Conservation (phyloP, 2,113 vertebrate genomes). For the Boulengerochromis microlepis region DNA sequence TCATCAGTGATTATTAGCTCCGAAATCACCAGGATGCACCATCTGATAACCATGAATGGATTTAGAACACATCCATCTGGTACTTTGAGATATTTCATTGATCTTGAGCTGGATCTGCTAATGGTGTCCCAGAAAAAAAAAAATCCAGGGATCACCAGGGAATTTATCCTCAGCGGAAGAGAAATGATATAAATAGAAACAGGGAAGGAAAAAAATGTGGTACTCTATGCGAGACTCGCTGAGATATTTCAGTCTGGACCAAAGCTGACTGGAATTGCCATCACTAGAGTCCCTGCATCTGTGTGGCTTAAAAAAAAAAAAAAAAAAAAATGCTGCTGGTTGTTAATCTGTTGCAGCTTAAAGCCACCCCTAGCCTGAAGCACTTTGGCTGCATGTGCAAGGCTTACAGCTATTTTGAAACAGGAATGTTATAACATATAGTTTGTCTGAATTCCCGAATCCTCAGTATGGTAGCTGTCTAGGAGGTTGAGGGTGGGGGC, state of each 20-base stretch:
- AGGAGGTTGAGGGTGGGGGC: not conserved
- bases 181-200: not conserved
- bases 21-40: not conserved
- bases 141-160: not conserved
- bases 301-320: not conserved
- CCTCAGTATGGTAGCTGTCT: not conserved
- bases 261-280: not conserved
- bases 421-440: not conserved
- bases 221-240: not conserved
- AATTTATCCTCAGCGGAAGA: not conserved
- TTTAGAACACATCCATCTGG: not conserved
- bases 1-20: not conserved
- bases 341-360: not conserved
- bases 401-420: not conserved
- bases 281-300: not conserved
- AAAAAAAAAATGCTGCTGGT: not conserved
- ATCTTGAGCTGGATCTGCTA: not conserved
- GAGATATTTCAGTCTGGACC: not conserved
- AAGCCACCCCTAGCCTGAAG: not conserved
- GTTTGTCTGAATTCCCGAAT: conserved; percentile 2
- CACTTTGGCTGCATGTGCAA: not conserved
- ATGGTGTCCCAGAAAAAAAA: not conserved
- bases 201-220: not conserved
- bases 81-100: not conserved
- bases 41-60: not conserved